These are phyloP conservation scores for Elysia crispata DNA, from an alignment of 2,888 invertebrate genomes.

Conservation along the genomic window DNA sequence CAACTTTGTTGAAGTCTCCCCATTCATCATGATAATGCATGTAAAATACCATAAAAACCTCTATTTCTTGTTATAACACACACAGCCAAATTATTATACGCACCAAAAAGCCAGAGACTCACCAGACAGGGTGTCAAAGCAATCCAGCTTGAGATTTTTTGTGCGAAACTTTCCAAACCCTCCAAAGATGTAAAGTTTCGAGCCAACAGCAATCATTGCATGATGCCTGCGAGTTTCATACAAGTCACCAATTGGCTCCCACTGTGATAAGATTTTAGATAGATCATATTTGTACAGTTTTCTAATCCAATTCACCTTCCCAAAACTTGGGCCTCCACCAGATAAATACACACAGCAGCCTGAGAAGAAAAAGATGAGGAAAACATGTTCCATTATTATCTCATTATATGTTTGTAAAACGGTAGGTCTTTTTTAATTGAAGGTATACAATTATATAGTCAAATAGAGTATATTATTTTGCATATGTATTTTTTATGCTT, in stretches of 20 bases:
- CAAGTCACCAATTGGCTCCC: slow-evolving; percentile 33
- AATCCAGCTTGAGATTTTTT: slow-evolving; percentile 31
- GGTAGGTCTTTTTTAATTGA: no score
- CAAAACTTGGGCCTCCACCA: slow-evolving; percentile 47
- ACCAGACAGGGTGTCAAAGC: slow-evolving; percentile 36
- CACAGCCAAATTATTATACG: no score
- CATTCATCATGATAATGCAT: no score
- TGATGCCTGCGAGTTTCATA: slow-evolving; percentile 33
- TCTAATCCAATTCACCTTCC: slow-evolving; percentile 41
- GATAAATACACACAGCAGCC: slow-evolving; percentile 41
- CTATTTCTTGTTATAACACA: no score
- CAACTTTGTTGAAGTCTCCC: no score
- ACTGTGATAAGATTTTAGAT: neutral
- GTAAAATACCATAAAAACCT: no score
- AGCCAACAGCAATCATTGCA: slow-evolving; percentile 38
- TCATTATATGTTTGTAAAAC: no score
- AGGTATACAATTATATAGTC: no score
- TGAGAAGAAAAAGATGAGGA: slow-evolving; percentile 9
- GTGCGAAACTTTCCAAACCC: slow-evolving; percentile 47
- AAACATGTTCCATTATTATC: no score
- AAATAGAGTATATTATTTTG: no score
- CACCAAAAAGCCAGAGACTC: no score
- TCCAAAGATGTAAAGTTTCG: slow-evolving; percentile 45
- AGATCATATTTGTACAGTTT: slow-evolving; percentile 40
- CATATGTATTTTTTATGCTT: no score